These are phyloP conservation scores for Tretioscincus oriximinensis DNA, from an alignment of 2,113 vertebrate genomes.

Conservation along the genomic window DNA sequence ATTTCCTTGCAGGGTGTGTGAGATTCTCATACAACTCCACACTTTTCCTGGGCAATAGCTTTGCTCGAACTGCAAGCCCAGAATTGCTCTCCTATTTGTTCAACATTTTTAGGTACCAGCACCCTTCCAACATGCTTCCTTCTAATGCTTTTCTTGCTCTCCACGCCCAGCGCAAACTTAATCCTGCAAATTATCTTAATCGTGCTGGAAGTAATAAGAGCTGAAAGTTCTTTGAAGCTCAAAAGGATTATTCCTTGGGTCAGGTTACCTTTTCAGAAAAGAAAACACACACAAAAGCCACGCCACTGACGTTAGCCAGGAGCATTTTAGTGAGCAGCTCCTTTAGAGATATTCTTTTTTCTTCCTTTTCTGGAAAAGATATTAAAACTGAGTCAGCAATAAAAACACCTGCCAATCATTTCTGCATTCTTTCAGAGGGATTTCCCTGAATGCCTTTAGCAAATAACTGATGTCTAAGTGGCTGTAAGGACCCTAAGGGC, in stretches of 20 bases:
- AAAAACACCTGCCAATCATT: neutral
- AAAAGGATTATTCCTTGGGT: neutral
- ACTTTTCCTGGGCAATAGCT: neutral
- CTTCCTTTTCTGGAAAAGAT: neutral
- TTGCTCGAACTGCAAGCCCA: neutral
- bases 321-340: neutral
- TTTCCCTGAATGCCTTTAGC: neutral
- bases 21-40: neutral
- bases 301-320: neutral
- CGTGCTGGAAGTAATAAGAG: constrained; percentile 7
- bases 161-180: neutral
- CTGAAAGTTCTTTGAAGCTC: neutral
- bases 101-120: neutral
- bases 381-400: neutral
- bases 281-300: neutral
- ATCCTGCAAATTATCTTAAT: constrained; percentile 6
- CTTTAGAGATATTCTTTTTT: neutral
- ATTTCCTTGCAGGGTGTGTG: too few relatives aligned
- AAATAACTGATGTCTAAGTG: neutral
- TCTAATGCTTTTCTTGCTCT: neutral
- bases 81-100: neutral
- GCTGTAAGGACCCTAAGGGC: too few relatives aligned
- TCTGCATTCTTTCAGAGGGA: neutral
- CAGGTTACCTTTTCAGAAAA: neutral
- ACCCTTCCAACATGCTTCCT: neutral